These are phyloP conservation scores for Meteorus colon DNA, from an alignment of 2,888 invertebrate genomes.

Conservation along the genomic window DNA sequence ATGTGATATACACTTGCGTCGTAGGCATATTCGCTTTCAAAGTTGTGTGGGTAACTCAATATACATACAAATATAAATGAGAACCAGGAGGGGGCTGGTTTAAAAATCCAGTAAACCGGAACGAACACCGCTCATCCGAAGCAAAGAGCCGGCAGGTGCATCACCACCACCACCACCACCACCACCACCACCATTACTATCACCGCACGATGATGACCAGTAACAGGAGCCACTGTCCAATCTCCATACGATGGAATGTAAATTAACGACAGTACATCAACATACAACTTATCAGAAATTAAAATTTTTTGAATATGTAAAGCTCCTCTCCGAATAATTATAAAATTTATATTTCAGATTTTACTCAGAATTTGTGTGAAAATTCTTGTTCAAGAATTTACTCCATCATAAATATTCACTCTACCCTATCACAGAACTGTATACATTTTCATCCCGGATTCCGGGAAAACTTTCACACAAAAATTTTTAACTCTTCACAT, in stretches of 20 bases:
- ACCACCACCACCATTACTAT: background rate
- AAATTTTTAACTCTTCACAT: background rate
- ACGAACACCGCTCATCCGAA: slow-evolving; percentile 37
- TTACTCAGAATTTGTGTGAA: background rate
- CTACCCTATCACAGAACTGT: too few species aligned
- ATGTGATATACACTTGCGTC: background rate
- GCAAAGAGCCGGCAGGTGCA: slow-evolving; percentile 42
- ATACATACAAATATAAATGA: slow-evolving; percentile 5
- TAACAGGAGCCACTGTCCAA: slow-evolving; percentile 46
- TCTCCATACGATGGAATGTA: slow-evolving; percentile 60
- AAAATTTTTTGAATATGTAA: background rate
- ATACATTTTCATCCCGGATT: too few species aligned
- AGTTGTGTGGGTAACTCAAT: background rate
- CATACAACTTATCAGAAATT: background rate
- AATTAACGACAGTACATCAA: slow-evolving; percentile 53
- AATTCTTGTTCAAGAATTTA: too few species aligned
- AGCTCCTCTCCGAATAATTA: background rate
- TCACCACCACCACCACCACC: slow-evolving; percentile 10
- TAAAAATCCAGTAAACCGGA: slow-evolving; percentile 38
- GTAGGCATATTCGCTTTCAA: background rate
- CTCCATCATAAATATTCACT: too few species aligned
- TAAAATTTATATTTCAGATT: background rate
- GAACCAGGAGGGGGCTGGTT: background rate
- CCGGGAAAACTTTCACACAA: too few species aligned
- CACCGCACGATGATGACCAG: background rate